Evolutionary conservation across 2,888 invertebrate species (phyloP), one percentile per base, ranked within the genome.

Genomic region (Pecten maximus): DNA sequence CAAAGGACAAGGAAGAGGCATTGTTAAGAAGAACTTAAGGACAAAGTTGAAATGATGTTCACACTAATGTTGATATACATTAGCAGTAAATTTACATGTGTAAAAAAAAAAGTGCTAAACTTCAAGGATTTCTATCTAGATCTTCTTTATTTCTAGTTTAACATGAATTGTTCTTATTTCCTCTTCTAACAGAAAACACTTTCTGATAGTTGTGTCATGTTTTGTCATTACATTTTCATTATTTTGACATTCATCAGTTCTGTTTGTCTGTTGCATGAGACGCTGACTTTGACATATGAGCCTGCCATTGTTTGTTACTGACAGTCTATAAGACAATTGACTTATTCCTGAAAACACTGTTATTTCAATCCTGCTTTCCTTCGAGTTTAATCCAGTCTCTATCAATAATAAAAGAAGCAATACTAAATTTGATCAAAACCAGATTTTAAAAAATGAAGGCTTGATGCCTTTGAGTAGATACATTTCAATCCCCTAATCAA

Each of bases 181-280:
- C 60, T 74, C 2, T 74, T 74, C 74, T 74, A 35, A 74, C 28
- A 10, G 74, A 74, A 8, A 74, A 74, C 44, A 74, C 74, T 74
- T 74, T 74, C 74, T 74, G 74, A 28, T 35, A 74, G 74, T 35
- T 74, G 74, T 74, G 28, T 74, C 28, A 74, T 74, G 74, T 74
- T 16, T 35, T 44, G 44, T 44, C 6, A 10, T 12, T 6, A 15
- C 10, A 4, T 35, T 74, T 74, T 74, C 74, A 74, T 74, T 74
- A 15, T 74, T 74, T 74, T 74, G 74, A 35, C 74, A 23, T 74
- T 28, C 74, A 74, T 74, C 28, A 19, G 16, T 54, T 54, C 54
- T 54, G 54, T 54, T 54, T 74, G 10, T 60, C 6, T 23, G 60
- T 74, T 74, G 74, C 74, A 74, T 35, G 74, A 35, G 74, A 74